Evolutionary conservation across 1,140 invertebrate genomes (phyloP).

Genomic region (Drosophila mojavensis): DNA sequence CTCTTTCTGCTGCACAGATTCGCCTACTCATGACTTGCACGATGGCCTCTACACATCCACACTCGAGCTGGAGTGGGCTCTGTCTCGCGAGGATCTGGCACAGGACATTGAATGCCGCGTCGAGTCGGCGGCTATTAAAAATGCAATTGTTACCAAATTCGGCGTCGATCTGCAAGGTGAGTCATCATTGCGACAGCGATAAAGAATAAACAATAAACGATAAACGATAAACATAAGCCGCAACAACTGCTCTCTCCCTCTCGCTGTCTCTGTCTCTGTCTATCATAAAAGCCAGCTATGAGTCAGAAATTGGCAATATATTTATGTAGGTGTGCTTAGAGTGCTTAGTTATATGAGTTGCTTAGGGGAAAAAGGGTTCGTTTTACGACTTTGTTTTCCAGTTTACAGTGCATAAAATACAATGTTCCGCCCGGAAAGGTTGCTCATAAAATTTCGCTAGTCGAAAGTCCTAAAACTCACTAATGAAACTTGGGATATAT

Average conservation of each 20-base stretch:
- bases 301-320: conserved; percentile 24
- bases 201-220: too few relatives aligned
- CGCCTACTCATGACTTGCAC: conserved; percentile 80
- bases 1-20: conserved; percentile 54
- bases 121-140: conserved; percentile 89
- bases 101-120: conserved; percentile 91
- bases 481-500: not conserved
- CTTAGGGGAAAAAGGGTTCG: conserved; percentile 25
- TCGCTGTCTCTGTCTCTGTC: not conserved
- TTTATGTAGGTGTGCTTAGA: conserved; percentile 36
- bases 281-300: conserved; percentile 16
- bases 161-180: conserved; percentile 92
- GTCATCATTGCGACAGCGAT: conserved; percentile 3
- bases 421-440: not conserved
- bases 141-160: conserved; percentile 85
- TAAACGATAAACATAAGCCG: conserved; percentile 5
- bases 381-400: conserved; percentile 57
- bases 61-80: conserved; percentile 87
- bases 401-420: conserved; percentile 39
- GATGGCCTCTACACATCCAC: conserved; percentile 87
- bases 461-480: not conserved
- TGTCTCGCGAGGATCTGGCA: conserved; percentile 91
- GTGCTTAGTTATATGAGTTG: conserved; percentile 37
- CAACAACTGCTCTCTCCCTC: too few relatives aligned
- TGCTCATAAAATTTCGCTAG: too few relatives aligned